Base-by-base conservation (phyloP, 2,888 invertebrate genomes). In the Apodemia duryi region DNA sequence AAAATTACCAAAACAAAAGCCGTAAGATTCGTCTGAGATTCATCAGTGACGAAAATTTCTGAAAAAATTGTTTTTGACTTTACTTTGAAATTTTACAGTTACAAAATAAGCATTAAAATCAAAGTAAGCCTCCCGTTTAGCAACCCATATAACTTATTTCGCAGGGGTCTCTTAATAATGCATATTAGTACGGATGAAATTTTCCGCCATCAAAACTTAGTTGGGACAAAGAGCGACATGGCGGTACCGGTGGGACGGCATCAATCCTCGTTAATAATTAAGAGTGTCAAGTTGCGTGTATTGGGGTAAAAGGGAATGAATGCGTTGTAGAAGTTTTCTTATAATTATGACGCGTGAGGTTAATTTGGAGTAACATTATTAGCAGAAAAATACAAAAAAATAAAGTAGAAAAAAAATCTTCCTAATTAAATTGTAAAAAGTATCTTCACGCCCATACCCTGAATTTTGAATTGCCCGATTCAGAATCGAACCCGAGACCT, bases 261-360 rank as follows among this genome's bases (percentile, higher is more conserved):
- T 86, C 86, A 80, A 85, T 86, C 81, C 84, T 83, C 77, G 79
- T 86, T 85, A 86, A 84, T 85, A 81, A 86, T 84, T 85, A 83
- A 81, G 74, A 73, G 71, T 75, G 77, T 76, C 77, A 75, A 73
- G 73, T 73, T 72, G 70, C 69, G 72, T 70, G 70, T 71, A 68
- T 69, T 28, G 49, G 62, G 62, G 49, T 43, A 49, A 7, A 29
- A 46, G 28, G 49, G 49, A 49, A 62, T 29, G 49, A 62, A 62
- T 57, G 46, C 35, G 64, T 35, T 29, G 35, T 61, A 11, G 35
- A 61, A 61, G 64, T 64, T 43, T 57, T 38, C 63, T 54, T 63
- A 57, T 63, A 63, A 54, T 54, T 54, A 54, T 54, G 54, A 54
- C 54, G 54, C 4, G 54, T 29, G 54, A 54, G 54, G 28, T 54